phyloP scores from a whole-genome alignment of 2,888 invertebrate genomes.

The Artemia sinica region DNA sequence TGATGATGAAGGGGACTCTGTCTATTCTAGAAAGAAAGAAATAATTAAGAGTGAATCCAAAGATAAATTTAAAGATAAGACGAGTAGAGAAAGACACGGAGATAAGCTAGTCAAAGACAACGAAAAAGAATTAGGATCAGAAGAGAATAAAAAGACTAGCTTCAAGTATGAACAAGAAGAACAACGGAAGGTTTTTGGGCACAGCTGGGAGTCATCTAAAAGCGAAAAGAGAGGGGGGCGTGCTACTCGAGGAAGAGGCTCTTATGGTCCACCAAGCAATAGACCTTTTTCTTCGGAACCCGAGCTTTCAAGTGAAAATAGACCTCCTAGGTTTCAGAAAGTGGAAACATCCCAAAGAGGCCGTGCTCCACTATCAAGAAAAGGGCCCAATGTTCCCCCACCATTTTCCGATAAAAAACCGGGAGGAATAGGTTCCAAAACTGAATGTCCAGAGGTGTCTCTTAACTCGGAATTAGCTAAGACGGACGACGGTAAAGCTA shows the following conservation, averaged over 20 bases:
- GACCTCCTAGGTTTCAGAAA: slow-evolving; percentile 3
- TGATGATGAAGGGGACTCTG: slow-evolving; percentile 26
- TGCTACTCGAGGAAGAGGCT: slow-evolving; percentile 1
- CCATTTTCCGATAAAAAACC: background rate
- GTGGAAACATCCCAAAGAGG: slow-evolving; percentile 9
- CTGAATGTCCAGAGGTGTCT: background rate
- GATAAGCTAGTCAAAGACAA: slow-evolving; percentile 21
- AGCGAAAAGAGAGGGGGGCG: slow-evolving; percentile 23
- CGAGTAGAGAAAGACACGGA: slow-evolving; percentile 14
- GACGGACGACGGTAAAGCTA: background rate
- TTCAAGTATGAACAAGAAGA: slow-evolving; percentile 15
- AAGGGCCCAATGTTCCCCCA: slow-evolving; percentile 2
- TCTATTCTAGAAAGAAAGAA: slow-evolving; percentile 21
- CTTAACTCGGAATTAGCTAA: background rate
- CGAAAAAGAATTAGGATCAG: slow-evolving; percentile 22
- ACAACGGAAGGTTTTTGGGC: slow-evolving; percentile 28
- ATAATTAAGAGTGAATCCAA: slow-evolving; percentile 21
- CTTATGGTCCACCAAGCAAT: slow-evolving; percentile 1
- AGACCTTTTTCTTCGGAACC: background rate
- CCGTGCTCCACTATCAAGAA: background rate
- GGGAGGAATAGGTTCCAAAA: background rate
- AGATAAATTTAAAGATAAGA: slow-evolving; percentile 20
- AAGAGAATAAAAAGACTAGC: slow-evolving; percentile 11
- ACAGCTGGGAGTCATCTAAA: slow-evolving; percentile 31
- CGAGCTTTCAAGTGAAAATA: background rate